Evolutionary conservation across 2,113 vertebrate genomes (phyloP).

Genomic region (Macquaria australasica): DNA sequence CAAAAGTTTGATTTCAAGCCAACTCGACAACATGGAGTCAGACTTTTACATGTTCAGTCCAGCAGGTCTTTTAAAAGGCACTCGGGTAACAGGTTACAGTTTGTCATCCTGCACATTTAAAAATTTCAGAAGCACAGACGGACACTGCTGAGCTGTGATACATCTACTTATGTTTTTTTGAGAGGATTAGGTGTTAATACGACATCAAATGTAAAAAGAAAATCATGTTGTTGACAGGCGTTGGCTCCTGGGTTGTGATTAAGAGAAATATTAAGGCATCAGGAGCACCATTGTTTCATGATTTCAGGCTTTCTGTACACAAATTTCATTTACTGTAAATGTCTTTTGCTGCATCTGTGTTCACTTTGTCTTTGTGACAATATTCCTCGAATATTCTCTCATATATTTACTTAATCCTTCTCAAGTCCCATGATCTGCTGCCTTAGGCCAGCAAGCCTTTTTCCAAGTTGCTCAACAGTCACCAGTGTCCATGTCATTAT

Average conservation of each 20-base stretch:
- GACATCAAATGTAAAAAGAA: conserved; percentile 10
- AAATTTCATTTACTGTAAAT: not conserved
- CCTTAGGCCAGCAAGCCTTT: not conserved
- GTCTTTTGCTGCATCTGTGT: not conserved
- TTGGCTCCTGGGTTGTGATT: conserved; percentile 28
- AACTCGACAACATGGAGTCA: conserved; percentile 1
- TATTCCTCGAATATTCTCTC: not conserved
- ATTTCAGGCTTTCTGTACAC: not conserved
- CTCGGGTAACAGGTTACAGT: conserved; percentile 36
- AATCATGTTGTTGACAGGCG: not conserved
- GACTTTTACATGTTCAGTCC: not conserved
- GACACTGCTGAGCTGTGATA: conserved; percentile 2
- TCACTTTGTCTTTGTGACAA: not conserved
- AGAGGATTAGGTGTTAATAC: not conserved
- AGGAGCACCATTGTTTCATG: not conserved
- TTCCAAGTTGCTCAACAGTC: not conserved
- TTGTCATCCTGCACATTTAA: conserved; percentile 28
- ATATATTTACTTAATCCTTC: not conserved
- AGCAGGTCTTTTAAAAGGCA: conserved; percentile 46
- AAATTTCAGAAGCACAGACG: conserved; percentile 6
- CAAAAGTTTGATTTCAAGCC: not conserved
- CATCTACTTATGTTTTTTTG: not conserved
- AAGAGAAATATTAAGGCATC: conserved; percentile 19
- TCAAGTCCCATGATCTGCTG: not conserved
- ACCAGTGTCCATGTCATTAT: not conserved